These are phyloP conservation scores for Knipowitschia caucasica DNA, from an alignment of 2,797 vertebrate genomes.

Conservation along the genomic window DNA sequence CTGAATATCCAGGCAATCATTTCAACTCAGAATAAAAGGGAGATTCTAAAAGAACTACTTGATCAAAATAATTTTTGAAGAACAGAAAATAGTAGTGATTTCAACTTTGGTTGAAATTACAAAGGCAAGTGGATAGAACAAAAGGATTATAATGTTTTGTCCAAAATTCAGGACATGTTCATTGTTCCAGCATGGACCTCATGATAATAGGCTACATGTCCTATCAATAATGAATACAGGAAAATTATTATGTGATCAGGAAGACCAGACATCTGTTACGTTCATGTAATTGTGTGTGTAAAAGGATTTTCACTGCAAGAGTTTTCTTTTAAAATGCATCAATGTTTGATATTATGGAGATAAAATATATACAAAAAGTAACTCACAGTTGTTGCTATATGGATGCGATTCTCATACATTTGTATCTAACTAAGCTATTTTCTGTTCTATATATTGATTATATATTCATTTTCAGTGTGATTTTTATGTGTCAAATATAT, in stretches of 20 bases:
- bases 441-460: no score
- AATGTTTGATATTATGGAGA: no score
- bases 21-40: slow-evolving; percentile 47
- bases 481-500: no score
- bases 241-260: slow-evolving; percentile 43
- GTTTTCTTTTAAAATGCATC: not conserved
- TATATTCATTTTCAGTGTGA: no score
- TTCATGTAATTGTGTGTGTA: slow-evolving; percentile 25
- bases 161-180: slow-evolving; percentile 16
- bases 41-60: slow-evolving; percentile 46
- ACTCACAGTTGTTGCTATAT: no score
- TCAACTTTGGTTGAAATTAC: slow-evolving; percentile 38
- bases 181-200: slow-evolving; percentile 37
- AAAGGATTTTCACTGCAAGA: not conserved
- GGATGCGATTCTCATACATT: no score
- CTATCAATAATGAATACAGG: slow-evolving; percentile 47
- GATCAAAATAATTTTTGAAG: slow-evolving; percentile 49
- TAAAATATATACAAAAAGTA: no score
- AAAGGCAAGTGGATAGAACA: slow-evolving; percentile 31
- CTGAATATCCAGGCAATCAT: slow-evolving; percentile 64
- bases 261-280: slow-evolving; percentile 26
- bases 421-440: no score
- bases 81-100: slow-evolving; percentile 21
- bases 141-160: slow-evolving; percentile 23
- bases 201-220: slow-evolving; percentile 42